Conservation (phyloP, 2,113 vertebrate genomes). For the Poeciliopsis occidentalis region DNA sequence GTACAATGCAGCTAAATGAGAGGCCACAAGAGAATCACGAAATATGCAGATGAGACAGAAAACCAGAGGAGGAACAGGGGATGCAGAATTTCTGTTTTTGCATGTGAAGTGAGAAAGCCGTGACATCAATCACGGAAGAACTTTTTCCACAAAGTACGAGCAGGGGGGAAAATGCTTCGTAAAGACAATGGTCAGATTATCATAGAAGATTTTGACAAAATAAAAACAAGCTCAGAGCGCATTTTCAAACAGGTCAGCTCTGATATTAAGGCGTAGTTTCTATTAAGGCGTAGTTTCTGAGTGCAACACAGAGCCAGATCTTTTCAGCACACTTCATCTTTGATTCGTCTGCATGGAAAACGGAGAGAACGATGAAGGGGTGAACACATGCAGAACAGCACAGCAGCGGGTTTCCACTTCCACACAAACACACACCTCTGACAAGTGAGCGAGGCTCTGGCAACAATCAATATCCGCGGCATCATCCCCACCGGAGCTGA, state of each 20-base stretch:
- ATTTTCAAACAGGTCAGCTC: not conserved
- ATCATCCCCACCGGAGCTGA: constrained; percentile 46
- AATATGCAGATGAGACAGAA: constrained; percentile 13
- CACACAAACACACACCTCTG: constrained; percentile 9
- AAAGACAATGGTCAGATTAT: constrained; percentile 31
- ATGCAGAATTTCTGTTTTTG: constrained; percentile 9
- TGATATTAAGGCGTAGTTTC: constrained; percentile 58
- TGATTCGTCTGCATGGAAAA: constrained; percentile 64
- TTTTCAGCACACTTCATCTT: constrained; percentile 58
- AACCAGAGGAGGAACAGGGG: constrained; percentile 4
- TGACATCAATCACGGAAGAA: constrained; percentile 54
- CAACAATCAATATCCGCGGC: constrained; percentile 45
- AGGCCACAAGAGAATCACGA: constrained; percentile 3
- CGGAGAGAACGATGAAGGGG: constrained; percentile 31
- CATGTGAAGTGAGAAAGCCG: constrained; percentile 49
- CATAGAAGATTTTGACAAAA: constrained; percentile 16
- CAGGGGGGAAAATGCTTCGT: constrained; percentile 22
- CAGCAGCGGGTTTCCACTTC: not conserved
- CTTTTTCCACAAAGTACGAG: constrained; percentile 35
- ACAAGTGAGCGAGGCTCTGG: constrained; percentile 40
- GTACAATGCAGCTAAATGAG: not conserved
- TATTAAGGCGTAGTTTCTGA: constrained; percentile 58
- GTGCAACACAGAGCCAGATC: constrained; percentile 68
- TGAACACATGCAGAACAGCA: not conserved
- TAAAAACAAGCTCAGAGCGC: constrained; percentile 1